A percentile compares a stretch with the other conserved stretches of the same genome.
Conservation (phyloP, 2,797 vertebrate genomes). For the Ptychobarbus kaznakovi region DNA sequence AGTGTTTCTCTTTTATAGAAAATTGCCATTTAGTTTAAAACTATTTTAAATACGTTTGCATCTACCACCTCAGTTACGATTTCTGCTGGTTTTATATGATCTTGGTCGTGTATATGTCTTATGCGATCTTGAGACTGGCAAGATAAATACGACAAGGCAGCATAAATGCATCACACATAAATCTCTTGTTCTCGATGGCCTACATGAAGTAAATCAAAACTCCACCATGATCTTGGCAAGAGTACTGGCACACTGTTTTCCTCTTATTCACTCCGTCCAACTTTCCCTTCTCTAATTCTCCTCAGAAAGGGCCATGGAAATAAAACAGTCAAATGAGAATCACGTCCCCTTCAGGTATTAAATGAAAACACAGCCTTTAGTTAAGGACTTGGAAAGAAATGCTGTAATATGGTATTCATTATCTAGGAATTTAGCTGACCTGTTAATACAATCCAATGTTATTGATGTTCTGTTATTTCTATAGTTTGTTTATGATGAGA, state of each 20-base stretch:
- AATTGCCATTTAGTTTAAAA: background rate
- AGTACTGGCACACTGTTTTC: slow-evolving; percentile 12
- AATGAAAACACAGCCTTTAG: slow-evolving; percentile 16
- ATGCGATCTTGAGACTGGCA: background rate
- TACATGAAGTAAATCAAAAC: slow-evolving; percentile 9
- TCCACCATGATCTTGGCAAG: slow-evolving; percentile 1
- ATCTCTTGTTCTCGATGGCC: background rate
- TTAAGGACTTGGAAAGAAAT: background rate
- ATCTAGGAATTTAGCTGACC: background rate
- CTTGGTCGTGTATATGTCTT: background rate
- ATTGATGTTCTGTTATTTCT: slow-evolving; percentile 1
- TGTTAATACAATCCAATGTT: background rate
- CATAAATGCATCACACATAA: background rate
- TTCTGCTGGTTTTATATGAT: background rate
- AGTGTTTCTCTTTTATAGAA: slow-evolving; percentile 6
- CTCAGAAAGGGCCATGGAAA: background rate
- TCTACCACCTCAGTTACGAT: background rate
- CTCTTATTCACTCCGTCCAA: background rate
- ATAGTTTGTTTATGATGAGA: slow-evolving; percentile 30
- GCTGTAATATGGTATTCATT: background rate
- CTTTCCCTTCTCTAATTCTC: slow-evolving; percentile 30
- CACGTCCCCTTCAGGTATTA: background rate
- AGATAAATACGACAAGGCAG: background rate
- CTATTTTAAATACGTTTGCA: background rate
- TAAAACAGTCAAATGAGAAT: slow-evolving; percentile 15